A percentile compares a stretch with the other conserved stretches of the same genome.
phyloP scores from a whole-genome alignment of 2,888 invertebrate species.

The Diaperis boleti region DNA sequence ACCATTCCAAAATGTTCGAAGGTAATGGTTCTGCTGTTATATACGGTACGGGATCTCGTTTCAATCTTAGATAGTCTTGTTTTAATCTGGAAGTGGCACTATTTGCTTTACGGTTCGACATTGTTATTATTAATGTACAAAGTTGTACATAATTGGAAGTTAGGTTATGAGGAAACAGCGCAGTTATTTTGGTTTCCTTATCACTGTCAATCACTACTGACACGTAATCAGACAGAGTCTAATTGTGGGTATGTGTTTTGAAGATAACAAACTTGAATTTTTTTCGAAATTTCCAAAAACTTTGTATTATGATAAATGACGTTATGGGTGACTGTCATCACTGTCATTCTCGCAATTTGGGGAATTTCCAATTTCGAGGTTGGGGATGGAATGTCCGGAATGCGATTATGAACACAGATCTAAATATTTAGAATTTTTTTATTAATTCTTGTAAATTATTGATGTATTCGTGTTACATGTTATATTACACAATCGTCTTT shows the following conservation, averaged over 20 bases:
- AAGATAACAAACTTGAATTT: constrained; percentile 11
- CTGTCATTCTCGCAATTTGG: not conserved
- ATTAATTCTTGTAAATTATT: too few relatives aligned
- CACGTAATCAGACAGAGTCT: constrained; percentile 17
- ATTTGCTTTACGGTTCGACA: constrained; percentile 69
- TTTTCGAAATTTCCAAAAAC: constrained; percentile 24
- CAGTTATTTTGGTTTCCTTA: constrained; percentile 8
- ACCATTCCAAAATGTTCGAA: constrained; percentile 97
- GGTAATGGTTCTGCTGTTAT: constrained; percentile 95
- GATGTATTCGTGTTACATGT: too few relatives aligned
- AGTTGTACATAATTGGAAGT: constrained; percentile 26
- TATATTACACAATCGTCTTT: too few relatives aligned
- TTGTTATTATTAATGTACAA: constrained; percentile 43
- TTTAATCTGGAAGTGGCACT: constrained; percentile 88
- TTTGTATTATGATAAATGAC: constrained; percentile 19
- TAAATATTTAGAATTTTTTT: too few relatives aligned
- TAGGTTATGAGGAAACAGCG: constrained; percentile 24
- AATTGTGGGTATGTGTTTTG: not conserved
- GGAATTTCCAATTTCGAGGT: not conserved
- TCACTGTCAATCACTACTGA: constrained; percentile 4
- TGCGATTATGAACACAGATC: too few relatives aligned
- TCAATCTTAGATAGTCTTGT: constrained; percentile 95
- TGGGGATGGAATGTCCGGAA: too few relatives aligned
- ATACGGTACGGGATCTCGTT: constrained; percentile 97
- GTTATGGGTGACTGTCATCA: constrained; percentile 20